Percentiles rank a stretch among this genome's conserved stretches.
Conservation (phyloP, 2,888 invertebrate species). For the Blastobasis adustella region DNA sequence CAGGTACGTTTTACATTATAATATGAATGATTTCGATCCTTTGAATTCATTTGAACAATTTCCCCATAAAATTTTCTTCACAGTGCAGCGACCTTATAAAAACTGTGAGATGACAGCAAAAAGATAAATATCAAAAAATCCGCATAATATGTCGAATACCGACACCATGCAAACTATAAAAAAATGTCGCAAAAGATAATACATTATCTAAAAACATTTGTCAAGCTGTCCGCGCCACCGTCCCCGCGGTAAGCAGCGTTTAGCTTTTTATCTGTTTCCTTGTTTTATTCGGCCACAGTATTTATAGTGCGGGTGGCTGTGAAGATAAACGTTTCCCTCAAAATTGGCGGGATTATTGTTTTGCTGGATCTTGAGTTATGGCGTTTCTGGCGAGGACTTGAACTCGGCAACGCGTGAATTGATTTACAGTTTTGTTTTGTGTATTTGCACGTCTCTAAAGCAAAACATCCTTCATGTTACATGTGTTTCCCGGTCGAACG, state of each 20-base stretch:
- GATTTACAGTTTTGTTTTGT: no score
- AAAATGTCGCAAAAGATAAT: not conserved
- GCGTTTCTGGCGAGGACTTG: constrained; percentile 35
- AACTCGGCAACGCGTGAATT: no score
- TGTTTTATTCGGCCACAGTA: constrained; percentile 60
- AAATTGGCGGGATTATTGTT: constrained; percentile 68
- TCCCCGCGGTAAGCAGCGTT: constrained; percentile 43
- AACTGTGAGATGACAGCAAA: no score
- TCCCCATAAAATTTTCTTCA: no score
- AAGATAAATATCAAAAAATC: not conserved
- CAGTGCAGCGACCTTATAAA: no score
- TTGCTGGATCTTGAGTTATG: constrained; percentile 58
- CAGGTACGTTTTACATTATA: no score
- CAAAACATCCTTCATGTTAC: no score
- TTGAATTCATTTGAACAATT: no score
- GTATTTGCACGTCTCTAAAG: no score
- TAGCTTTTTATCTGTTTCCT: constrained; percentile 64
- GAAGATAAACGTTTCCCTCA: constrained; percentile 67
- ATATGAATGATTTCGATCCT: no score
- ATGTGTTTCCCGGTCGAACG: constrained; percentile 19
- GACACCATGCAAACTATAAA: no score
- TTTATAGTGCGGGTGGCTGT: constrained; percentile 66
- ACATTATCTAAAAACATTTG: constrained; percentile 13
- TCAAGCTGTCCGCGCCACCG: constrained; percentile 45
- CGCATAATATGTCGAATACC: no score